Evolutionary conservation across 2,888 invertebrate genomes (phyloP).

Genomic region (Chaitophorus viminalis): DNA sequence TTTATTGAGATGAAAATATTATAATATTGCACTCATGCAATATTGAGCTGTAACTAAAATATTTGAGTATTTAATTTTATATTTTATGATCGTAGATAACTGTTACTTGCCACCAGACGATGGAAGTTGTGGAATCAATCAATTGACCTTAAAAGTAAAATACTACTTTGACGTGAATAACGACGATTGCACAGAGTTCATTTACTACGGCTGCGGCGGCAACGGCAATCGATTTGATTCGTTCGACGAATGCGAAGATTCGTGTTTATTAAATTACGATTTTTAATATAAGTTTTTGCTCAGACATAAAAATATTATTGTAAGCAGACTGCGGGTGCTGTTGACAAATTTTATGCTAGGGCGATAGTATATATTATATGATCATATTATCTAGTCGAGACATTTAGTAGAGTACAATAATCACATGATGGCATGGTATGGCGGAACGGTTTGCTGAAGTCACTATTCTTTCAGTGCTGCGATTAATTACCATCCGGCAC

Average conservation of each 20-base stretch:
- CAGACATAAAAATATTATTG: neutral
- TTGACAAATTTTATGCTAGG: neutral
- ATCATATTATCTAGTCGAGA: neutral
- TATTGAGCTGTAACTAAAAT: no score
- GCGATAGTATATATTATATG: neutral
- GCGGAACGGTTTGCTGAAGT: no score
- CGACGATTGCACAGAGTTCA: conserved; percentile 46
- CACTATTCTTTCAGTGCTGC: no score
- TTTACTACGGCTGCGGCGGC: conserved; percentile 49
- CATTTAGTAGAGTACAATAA: neutral
- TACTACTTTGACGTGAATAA: conserved; percentile 22
- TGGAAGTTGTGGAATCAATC: conserved; percentile 25
- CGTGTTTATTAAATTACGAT: conserved; percentile 7
- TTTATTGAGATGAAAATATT: no score
- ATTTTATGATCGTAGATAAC: conserved; percentile 1
- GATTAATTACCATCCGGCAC: no score
- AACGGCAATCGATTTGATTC: conserved; percentile 49
- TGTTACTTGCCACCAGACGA: conserved; percentile 28
- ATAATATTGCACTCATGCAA: no score
- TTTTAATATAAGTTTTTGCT: neutral
- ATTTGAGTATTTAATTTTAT: neutral
- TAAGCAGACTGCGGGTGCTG: neutral
- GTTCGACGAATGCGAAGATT: conserved; percentile 39
- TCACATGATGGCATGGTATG: no score
- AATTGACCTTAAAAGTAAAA: conserved; percentile 35